Conservation (phyloP, 2,888 invertebrate species). For the Cheilosia vernalis region DNA sequence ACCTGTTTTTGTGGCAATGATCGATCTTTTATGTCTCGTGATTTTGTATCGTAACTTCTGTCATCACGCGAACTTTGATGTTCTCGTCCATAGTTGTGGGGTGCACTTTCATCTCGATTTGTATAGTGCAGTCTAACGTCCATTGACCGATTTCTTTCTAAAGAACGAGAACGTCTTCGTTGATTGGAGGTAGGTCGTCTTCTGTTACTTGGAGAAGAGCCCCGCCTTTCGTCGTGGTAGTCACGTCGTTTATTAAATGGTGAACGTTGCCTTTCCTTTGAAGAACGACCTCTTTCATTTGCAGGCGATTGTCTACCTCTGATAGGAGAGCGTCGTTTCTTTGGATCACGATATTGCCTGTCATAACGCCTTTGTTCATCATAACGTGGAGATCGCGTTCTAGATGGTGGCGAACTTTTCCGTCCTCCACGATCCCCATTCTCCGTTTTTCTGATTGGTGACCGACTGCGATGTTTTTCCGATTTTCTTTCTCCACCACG, state of each 20-base stretch:
- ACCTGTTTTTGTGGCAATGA: background rate
- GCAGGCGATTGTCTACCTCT: constrained; percentile 1
- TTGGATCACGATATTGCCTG: background rate
- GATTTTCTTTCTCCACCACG: background rate
- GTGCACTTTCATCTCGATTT: background rate
- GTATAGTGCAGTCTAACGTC: background rate
- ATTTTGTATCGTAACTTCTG: background rate
- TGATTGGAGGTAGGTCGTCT: background rate
- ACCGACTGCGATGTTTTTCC: constrained; percentile 35
- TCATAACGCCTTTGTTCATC: background rate
- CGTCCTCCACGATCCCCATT: background rate
- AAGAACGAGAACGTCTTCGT: background rate
- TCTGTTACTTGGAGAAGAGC: background rate
- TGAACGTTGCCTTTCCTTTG: background rate
- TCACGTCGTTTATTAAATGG: background rate
- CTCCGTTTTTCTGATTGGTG: constrained; percentile 12
- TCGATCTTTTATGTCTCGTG: background rate
- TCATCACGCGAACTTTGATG: background rate
- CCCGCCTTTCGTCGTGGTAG: background rate
- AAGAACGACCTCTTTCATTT: constrained; percentile 3
- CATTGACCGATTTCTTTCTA: background rate
- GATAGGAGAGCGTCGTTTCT: background rate
- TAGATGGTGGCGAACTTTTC: background rate
- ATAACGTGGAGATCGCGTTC: background rate
- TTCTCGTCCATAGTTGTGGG: background rate